Evolutionary conservation across 2,888 invertebrate species (phyloP), one percentile per base, ranked within the genome.

Genomic region (Papilio elwesi): DNA sequence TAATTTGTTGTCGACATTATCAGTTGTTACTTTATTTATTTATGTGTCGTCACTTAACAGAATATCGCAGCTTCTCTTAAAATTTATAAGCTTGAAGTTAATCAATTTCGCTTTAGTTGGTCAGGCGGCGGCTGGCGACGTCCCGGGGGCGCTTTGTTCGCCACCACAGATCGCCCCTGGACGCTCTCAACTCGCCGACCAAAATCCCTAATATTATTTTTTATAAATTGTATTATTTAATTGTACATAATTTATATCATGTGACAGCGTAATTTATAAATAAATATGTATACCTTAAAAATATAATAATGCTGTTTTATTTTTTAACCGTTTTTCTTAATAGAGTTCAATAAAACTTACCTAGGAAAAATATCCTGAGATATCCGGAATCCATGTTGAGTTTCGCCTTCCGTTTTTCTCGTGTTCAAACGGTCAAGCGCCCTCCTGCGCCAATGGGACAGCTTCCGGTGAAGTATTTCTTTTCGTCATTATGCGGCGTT

Each of bases 221-320:
- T 92, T 85, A 87, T 90, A 91, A 55, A 92, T 89, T 90, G 87
- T 91, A 91, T 88, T 90, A 91, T 92, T 91, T 89, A 92, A 92
- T 91, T 93, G 93, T 93, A 90, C 90, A 85, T 73, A 79, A 89
- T 92, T 92, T 92, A 91, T 91, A 90, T 91, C 89, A 91, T 88
- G 91, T 92, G 92, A 92, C 90, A 85, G 90, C 89, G 89, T 92
- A 91, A 92, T 91, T 92, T 92, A 92, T 89, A 86, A 93, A 93
- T 92, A 93, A 92, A 93, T 93, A 92, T 92, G 89, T 92, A 92
- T 92, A 92, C 88, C 82, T 84, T 87, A 90, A 92, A 91, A 92
- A 89, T 87, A 78, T 74, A 72, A 74, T 38, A 59, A 11, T n/a
- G 26, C 75, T 80, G 78, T 89, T 88, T 89, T 77, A 85, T 87